Conservation (phyloP, 2,113 vertebrate species). For the Dascyllus trimaculatus region DNA sequence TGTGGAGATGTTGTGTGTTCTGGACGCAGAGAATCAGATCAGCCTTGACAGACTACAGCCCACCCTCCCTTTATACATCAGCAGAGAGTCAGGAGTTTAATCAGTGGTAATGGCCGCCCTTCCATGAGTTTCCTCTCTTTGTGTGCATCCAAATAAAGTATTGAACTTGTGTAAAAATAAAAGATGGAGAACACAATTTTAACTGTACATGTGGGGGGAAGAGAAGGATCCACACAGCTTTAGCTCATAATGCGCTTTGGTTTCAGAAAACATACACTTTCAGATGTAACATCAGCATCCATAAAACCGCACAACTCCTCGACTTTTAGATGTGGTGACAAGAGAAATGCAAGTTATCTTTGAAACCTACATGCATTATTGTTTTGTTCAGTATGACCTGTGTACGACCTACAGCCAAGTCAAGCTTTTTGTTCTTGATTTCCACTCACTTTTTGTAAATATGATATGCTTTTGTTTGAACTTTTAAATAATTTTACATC, state of each 20-base stretch:
- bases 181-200: slow-evolving; percentile 40
- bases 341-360: slow-evolving; percentile 33
- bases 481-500: slow-evolving; percentile 55
- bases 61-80: slow-evolving; percentile 91
- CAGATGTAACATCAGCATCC: slow-evolving; percentile 46
- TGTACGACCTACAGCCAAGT: slow-evolving; percentile 35
- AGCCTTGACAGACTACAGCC: slow-evolving; percentile 91
- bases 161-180: slow-evolving; percentile 51
- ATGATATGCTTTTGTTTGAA: slow-evolving; percentile 51
- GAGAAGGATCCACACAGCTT: slow-evolving; percentile 31
- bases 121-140: slow-evolving; percentile 55
- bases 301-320: slow-evolving; percentile 34
- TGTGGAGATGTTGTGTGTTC: slow-evolving; percentile 91
- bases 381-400: slow-evolving; percentile 53
- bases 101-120: slow-evolving; percentile 40
- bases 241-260: slow-evolving; percentile 27
- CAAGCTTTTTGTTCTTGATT: slow-evolving; percentile 53
- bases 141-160: slow-evolving; percentile 66
- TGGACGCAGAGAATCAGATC: slow-evolving; percentile 92
- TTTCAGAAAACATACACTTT: slow-evolving; percentile 52
- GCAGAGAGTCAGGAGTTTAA: slow-evolving; percentile 93
- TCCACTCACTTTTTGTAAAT: slow-evolving; percentile 70
- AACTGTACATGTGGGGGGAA: slow-evolving; percentile 1
- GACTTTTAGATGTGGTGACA: slow-evolving; percentile 27
- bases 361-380: slow-evolving; percentile 37